Conservation (phyloP, 37 sponge, comb jelly and placozoan genomes). For the Agelas oroides region DNA sequence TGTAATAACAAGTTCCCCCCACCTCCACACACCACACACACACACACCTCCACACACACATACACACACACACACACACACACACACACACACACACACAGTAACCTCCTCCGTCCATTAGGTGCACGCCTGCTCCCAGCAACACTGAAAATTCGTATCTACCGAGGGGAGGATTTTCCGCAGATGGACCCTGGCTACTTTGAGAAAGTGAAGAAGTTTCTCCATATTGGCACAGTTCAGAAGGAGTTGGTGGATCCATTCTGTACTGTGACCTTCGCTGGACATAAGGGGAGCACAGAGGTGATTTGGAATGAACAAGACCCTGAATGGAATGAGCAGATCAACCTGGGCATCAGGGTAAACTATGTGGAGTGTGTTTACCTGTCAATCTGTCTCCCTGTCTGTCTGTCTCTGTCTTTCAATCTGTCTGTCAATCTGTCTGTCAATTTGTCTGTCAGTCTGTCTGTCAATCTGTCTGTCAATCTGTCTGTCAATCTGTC, state of each 20-base stretch:
- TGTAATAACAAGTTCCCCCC: too few species aligned
- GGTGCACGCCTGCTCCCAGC: conserved; percentile 93
- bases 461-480: too few species aligned
- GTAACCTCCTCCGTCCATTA: conserved; percentile 95
- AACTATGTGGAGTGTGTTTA: too few species aligned
- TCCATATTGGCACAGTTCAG: conserved; percentile 75
- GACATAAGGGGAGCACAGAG: conserved; percentile 87
- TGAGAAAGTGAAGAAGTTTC: conserved; percentile 88
- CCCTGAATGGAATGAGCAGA: conserved; percentile 94
- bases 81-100: conserved; percentile 22
- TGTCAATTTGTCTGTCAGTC: too few species aligned
- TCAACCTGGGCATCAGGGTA: conserved; percentile 92
- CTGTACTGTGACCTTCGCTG: conserved; percentile 91
- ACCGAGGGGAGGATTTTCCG: conserved; percentile 94
- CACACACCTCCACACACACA: too few species aligned
- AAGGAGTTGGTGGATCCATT: conserved; percentile 98
- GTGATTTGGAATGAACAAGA: conserved; percentile 83
- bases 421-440: too few species aligned
- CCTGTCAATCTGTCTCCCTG: neutral
- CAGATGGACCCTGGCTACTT: conserved; percentile 91
- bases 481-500: too few species aligned
- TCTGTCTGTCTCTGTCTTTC: too few species aligned
- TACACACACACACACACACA: too few species aligned
- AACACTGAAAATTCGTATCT: conserved; percentile 78
- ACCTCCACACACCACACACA: too few species aligned